Percentiles rank a stretch among this genome's conserved stretches.
phyloP scores from a whole-genome alignment of 2,797 vertebrate species.

The Pseudochirops corinnae region DNA sequence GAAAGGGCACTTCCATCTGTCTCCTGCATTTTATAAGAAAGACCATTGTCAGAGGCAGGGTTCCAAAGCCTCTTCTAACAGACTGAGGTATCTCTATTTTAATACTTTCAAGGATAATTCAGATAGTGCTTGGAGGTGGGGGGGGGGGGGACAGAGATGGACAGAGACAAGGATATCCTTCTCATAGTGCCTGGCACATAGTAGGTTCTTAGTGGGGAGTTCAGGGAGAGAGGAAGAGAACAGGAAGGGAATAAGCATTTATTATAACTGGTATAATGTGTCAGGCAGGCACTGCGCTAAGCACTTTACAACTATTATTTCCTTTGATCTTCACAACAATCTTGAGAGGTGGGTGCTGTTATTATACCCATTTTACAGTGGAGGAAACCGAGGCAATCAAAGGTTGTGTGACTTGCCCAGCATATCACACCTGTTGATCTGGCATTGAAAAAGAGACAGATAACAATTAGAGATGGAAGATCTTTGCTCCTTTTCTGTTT shows the following conservation, averaged over 20 bases:
- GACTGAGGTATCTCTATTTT: neutral
- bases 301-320: neutral
- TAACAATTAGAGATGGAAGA: neutral
- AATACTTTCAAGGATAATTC: neutral
- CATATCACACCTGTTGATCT: neutral
- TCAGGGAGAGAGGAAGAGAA: neutral
- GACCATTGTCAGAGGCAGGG: neutral
- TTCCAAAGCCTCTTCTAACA: neutral
- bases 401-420: neutral
- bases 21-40: neutral
- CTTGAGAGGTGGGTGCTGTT: neutral
- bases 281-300: neutral
- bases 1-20: neutral
- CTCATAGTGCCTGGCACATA: neutral
- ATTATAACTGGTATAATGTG: neutral
- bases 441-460: neutral
- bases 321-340: neutral
- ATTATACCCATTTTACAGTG: neutral
- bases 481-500: neutral
- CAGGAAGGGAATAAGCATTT: neutral
- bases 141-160: too few species aligned
- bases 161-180: neutral
- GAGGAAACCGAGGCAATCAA: neutral
- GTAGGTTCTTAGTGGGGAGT: neutral
- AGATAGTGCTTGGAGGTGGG: neutral